phyloP scores from a whole-genome alignment of 2,888 invertebrate species.

The Sipha maydis region DNA sequence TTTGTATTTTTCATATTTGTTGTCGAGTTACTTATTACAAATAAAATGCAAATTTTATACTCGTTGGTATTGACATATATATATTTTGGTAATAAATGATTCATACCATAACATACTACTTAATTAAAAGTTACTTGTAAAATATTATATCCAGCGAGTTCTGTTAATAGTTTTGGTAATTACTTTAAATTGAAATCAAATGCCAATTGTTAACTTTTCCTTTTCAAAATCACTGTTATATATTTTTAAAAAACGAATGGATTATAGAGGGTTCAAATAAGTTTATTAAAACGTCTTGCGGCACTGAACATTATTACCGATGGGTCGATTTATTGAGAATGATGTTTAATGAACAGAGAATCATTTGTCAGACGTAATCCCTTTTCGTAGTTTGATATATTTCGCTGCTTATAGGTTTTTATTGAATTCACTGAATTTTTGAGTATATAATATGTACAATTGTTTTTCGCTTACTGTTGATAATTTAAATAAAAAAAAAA shows the following conservation, averaged over 20 bases:
- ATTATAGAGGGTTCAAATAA: neutral
- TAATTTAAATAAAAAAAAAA: too few relatives aligned
- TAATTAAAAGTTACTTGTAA: too few relatives aligned
- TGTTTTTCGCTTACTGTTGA: too few relatives aligned
- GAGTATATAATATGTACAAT: too few relatives aligned
- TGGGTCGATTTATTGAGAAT: neutral
- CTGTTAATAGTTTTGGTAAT: neutral
- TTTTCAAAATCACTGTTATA: neutral
- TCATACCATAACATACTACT: neutral
- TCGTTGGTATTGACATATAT: too few relatives aligned
- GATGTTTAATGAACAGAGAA: conserved; percentile 12
- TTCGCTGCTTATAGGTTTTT: too few relatives aligned
- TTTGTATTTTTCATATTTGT: too few relatives aligned
- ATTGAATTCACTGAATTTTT: too few relatives aligned
- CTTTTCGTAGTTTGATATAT: neutral
- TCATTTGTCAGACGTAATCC: neutral
- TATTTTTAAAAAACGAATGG: neutral
- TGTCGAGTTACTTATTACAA: too few relatives aligned
- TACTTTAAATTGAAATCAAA: neutral
- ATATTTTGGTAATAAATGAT: too few relatives aligned
- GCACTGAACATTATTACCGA: neutral
- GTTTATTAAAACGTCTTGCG: neutral
- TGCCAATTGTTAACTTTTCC: neutral
- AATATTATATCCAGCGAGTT: neutral
- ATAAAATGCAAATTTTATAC: too few relatives aligned